Conservation (phyloP, 1,140 invertebrate genomes). For the Brachionus manjavacas region DNA sequence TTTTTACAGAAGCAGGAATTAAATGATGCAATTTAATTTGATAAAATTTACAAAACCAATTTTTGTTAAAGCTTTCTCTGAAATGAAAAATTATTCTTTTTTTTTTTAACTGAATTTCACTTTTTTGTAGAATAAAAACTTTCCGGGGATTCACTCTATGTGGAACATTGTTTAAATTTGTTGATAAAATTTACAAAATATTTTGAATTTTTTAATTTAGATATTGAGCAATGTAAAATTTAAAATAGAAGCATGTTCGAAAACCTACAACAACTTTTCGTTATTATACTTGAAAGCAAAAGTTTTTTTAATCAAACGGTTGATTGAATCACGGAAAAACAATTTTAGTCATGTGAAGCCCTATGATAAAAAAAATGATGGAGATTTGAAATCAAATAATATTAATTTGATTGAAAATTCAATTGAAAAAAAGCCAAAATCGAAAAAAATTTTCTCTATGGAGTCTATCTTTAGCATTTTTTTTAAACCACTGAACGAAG, state of each 20-base stretch:
- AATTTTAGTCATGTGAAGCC: background rate
- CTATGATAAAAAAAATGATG: background rate
- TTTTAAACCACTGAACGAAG: background rate
- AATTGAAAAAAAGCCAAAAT: background rate
- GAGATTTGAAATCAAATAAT: background rate
- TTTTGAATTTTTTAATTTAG: slow-evolving; percentile 56
- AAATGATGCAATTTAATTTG: too few species aligned
- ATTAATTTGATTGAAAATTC: background rate
- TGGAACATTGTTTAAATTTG: too few species aligned
- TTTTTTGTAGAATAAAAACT: too few species aligned
- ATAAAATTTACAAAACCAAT: too few species aligned
- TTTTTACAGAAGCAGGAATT: too few species aligned
- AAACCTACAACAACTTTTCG: slow-evolving; percentile 66
- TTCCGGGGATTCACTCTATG: too few species aligned
- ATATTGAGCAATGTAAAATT: slow-evolving; percentile 76
- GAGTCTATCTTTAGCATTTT: slow-evolving; percentile 18
- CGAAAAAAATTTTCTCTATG: slow-evolving; percentile 29
- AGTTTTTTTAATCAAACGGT: slow-evolving; percentile 64
- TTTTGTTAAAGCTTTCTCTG: too few species aligned
- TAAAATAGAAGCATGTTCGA: slow-evolving; percentile 73
- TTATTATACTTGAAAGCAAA: slow-evolving; percentile 64
- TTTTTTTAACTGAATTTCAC: too few species aligned
- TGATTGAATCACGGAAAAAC: background rate
- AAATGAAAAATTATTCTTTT: too few species aligned
- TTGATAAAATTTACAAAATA: background rate